Evolutionary conservation across 2,888 invertebrate genomes (phyloP).

Genomic region (Dasypogon diadema): DNA sequence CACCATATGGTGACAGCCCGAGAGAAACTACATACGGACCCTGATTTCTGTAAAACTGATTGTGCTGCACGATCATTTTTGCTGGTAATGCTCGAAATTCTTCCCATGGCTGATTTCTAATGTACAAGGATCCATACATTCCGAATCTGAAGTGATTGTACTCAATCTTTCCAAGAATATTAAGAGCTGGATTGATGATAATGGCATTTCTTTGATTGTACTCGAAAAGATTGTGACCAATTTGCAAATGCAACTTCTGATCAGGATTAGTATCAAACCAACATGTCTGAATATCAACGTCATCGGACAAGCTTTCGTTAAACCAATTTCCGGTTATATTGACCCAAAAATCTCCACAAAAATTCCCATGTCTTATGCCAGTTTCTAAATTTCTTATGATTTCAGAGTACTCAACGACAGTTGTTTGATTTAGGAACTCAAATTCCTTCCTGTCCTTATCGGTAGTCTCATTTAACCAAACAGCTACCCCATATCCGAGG

Average conservation of each 20-base stretch:
- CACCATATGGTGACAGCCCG: conserved; percentile 88
- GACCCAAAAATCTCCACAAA: conserved; percentile 85
- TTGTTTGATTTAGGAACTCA: conserved; percentile 85
- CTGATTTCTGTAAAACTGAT: conserved; percentile 89
- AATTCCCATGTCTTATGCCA: conserved; percentile 93
- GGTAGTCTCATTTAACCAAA: conserved; percentile 89
- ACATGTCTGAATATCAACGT: conserved; percentile 86
- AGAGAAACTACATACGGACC: conserved; percentile 90
- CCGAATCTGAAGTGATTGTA: conserved; percentile 91
- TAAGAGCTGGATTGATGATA: conserved; percentile 84
- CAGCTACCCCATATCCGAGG: conserved; percentile 86
- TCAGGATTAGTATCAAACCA: conserved; percentile 71
- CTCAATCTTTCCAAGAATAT: conserved; percentile 82
- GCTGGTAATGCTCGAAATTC: conserved; percentile 83
- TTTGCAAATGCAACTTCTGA: conserved; percentile 75
- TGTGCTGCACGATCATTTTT: conserved; percentile 81
- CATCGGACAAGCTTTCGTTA: conserved; percentile 81
- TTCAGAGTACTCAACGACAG: conserved; percentile 86
- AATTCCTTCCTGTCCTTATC: conserved; percentile 76
- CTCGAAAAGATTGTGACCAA: conserved; percentile 88
- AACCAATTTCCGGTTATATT: conserved; percentile 95
- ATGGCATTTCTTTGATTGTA: conserved; percentile 81
- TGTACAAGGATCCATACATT: conserved; percentile 83
- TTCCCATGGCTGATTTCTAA: conserved; percentile 84
- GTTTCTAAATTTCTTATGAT: conserved; percentile 89